Conservation (phyloP, 2,797 vertebrate genomes). For the Cossypha niveicapilla region DNA sequence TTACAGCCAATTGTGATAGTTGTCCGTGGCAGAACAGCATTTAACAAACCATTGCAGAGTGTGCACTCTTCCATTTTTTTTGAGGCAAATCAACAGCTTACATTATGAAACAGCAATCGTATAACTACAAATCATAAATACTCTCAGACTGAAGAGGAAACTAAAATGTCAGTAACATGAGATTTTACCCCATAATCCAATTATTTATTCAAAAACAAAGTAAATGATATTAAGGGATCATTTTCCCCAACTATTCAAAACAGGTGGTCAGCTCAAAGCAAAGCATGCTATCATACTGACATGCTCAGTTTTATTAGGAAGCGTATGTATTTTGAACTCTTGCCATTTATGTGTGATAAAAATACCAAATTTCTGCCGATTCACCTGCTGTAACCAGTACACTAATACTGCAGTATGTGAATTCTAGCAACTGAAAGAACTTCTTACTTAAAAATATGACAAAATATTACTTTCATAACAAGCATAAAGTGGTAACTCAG, state of each 20-base stretch:
- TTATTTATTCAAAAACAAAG: background rate
- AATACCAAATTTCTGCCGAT: background rate
- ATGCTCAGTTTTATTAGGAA: background rate
- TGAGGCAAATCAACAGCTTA: background rate
- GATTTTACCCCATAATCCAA: background rate
- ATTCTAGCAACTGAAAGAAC: background rate
- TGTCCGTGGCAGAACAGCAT: background rate
- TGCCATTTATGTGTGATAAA: background rate
- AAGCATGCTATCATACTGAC: background rate
- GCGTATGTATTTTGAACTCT: background rate
- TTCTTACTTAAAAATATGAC: background rate
- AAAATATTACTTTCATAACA: background rate
- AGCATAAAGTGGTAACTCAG: background rate
- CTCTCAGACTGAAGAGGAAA: background rate
- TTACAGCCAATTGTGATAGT: background rate
- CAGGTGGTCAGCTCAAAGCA: background rate
- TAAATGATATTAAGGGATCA: background rate
- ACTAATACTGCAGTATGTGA: background rate
- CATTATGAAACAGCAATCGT: background rate
- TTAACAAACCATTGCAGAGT: background rate
- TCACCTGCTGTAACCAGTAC: background rate
- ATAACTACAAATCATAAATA: background rate
- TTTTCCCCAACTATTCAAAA: background rate
- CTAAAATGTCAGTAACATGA: background rate
- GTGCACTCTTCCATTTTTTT: background rate